Base-by-base conservation (phyloP, 2,797 vertebrate species). In the Gephyroberyx darwinii region DNA sequence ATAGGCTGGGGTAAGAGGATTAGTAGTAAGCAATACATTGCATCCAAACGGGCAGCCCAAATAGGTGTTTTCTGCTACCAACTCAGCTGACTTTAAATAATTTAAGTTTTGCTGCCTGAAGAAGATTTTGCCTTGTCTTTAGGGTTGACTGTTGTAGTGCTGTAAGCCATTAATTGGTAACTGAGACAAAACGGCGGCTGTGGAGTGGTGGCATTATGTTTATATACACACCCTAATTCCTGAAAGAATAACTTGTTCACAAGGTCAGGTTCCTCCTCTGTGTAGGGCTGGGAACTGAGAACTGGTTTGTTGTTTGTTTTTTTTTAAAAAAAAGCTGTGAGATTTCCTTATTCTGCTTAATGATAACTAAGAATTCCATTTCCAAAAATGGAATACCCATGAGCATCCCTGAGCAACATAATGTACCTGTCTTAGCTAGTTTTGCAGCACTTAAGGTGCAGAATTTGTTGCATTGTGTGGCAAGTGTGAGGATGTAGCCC, bases 41-140 rank as follows among this genome's bases (percentile, higher is more conserved):
- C 75, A 61, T 75, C 67, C 69, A 85, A 83, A 85, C 77, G 74
- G 71, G 69, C 64, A 62, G 55, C 13, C 33, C 71, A 78, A 71
- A 87, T 73, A 73, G 78, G 68, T 86, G 65, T 83, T 87, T 88
- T 88, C 75, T 80, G 55, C 68, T 52, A 80, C 69, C 65, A 83
- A 75, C 71, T 71, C 60, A n/a, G 69, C 75, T 79, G 83, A 74
- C 61, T 48, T 72, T 85, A 53, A 89, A 87, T 86, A 80, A 90
- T 81, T 74, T 43, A 84, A 62, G 76, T 57, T 61, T 65, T 57
- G 53, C 79, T 59, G 66, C 70, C 51, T 56, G 51, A 75, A 75
- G 83, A 87, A 43, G 59, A 83, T 78, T 19, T 81, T 65, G 84
- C 74, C 80, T 75, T 73, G 79, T 78, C 51, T 75, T 66, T 64